phyloP scores from a whole-genome alignment of 2,888 invertebrate species.

The Xanthorhoe designata region DNA sequence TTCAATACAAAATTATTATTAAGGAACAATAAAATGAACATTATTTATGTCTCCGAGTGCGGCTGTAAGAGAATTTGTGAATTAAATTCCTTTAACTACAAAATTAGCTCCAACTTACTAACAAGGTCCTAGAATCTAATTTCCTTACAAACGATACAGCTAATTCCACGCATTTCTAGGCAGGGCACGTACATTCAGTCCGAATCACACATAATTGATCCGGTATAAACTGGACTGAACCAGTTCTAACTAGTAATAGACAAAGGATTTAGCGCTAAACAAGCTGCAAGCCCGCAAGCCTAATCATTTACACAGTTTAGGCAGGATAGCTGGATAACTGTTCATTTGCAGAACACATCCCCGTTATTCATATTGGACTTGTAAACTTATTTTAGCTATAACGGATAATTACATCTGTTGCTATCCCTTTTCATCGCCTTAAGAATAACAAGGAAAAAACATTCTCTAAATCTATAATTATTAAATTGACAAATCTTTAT shows the following conservation, averaged over 20 bases:
- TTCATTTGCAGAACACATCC: no score
- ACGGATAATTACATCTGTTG: no score
- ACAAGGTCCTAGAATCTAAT: slow-evolving; percentile 43
- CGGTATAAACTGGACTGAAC: slow-evolving; percentile 51
- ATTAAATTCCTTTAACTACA: neutral
- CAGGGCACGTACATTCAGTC: slow-evolving; percentile 59
- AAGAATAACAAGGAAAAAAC: no score
- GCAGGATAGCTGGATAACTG: slow-evolving; percentile 8
- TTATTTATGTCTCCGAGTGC: no score
- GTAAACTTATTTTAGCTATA: no score
- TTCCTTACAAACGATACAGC: slow-evolving; percentile 30
- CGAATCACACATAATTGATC: slow-evolving; percentile 69
- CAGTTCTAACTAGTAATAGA: slow-evolving; percentile 59
- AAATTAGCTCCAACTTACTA: slow-evolving; percentile 3
- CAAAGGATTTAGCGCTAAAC: slow-evolving; percentile 69
- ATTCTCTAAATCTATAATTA: no score
- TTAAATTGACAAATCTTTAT: no score
- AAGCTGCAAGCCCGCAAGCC: slow-evolving; percentile 60
- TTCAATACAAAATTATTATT: no score
- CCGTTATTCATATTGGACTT: no score
- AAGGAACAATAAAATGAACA: no score
- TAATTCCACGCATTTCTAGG: slow-evolving; percentile 44
- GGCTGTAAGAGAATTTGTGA: neutral
- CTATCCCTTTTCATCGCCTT: no score
- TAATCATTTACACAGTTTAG: slow-evolving; percentile 50